Evolutionary conservation across 1,140 invertebrate genomes (phyloP).

Genomic region (Diorhabda carinulata): DNA sequence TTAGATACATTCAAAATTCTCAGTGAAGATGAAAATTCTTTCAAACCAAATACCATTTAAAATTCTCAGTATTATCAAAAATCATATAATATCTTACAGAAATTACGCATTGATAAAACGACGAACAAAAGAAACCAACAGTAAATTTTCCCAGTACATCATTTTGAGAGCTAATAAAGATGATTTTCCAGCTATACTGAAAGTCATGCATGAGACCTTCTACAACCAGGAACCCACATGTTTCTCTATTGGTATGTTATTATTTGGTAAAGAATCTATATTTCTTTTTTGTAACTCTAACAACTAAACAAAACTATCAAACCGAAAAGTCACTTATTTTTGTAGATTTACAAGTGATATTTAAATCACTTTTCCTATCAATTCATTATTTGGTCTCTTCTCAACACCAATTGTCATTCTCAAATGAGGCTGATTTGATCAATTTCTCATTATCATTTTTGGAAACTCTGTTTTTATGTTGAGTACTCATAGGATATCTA

Average conservation of each 20-base stretch:
- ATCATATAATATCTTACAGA: neutral
- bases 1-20: constrained; percentile 13
- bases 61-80: constrained; percentile 20
- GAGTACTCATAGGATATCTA: too few species aligned
- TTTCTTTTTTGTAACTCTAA: too few species aligned
- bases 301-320: too few species aligned
- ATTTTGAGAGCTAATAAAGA: constrained; percentile 31
- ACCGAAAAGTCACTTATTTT: too few species aligned
- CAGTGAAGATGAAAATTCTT: constrained; percentile 26
- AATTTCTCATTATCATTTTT: too few species aligned
- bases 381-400: too few species aligned
- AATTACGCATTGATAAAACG: neutral
- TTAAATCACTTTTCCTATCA: neutral
- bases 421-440: too few species aligned
- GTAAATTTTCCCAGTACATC: constrained; percentile 29
- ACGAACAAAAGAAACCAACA: constrained; percentile 2
- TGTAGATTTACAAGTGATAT: too few species aligned
- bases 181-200: constrained; percentile 36
- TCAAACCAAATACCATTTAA: constrained; percentile 22
- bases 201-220: constrained; percentile 39
- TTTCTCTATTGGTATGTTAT: neutral
- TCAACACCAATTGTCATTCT: too few species aligned
- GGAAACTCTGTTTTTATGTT: too few species aligned
- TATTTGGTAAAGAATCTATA: too few species aligned
- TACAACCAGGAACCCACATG: constrained; percentile 39